Conservation (phyloP, 30 jellyfish, hydroid and myxozoan species). For the Aurelia sp. region DNA sequence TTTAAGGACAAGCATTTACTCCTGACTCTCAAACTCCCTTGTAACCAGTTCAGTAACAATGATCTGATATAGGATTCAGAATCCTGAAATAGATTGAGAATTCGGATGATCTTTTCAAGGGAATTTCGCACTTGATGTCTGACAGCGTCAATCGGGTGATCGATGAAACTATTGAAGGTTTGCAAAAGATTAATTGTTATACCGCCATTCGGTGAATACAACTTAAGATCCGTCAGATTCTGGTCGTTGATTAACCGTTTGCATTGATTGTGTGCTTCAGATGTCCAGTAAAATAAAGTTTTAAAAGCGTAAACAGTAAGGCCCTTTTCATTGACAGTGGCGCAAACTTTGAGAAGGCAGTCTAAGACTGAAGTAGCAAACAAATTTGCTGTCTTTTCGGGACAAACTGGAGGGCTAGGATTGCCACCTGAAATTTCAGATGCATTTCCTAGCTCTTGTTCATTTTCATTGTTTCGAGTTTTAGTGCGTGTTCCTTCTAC, state of each 20-base stretch:
- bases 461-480: neutral
- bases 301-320: constrained; percentile 70
- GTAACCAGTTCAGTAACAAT: constrained; percentile 29
- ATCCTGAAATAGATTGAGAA: constrained; percentile 75
- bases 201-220: constrained; percentile 34
- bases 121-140: constrained; percentile 79
- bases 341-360: constrained; percentile 43
- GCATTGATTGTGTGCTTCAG: constrained; percentile 57
- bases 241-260: neutral
- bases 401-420: neutral
- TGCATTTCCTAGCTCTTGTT: neutral
- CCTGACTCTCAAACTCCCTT: constrained; percentile 58
- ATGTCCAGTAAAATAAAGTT: constrained; percentile 67
- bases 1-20: constrained; percentile 69
- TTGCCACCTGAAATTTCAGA: no score
- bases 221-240: neutral
- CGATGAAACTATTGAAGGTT: constrained; percentile 61
- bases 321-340: constrained; percentile 63
- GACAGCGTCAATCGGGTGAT: constrained; percentile 91
- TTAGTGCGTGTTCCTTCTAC: neutral
- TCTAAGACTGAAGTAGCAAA: constrained; percentile 27
- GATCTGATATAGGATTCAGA: constrained; percentile 28
- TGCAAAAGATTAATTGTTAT: constrained; percentile 36
- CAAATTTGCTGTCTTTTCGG: neutral
- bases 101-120: constrained; percentile 59